Evolutionary conservation across 2,113 vertebrate genomes (phyloP).

Genomic region (Prochilodus magdalenae): DNA sequence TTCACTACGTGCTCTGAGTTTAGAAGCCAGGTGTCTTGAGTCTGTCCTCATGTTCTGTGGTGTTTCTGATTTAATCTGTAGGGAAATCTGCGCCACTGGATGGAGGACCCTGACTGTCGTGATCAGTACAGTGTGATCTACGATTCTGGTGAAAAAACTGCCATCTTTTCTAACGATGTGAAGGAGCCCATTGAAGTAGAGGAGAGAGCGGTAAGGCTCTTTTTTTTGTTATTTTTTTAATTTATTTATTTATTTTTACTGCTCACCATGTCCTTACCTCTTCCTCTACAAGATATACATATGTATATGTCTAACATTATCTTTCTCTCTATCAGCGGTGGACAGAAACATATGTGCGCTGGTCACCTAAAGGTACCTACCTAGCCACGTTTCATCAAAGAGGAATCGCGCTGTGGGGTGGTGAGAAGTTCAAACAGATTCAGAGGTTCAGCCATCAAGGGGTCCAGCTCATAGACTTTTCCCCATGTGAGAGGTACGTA

Average conservation of each 20-base stretch:
- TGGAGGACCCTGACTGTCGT: slow-evolving; percentile 93
- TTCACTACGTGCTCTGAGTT: neutral
- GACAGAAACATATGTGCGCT: slow-evolving; percentile 97
- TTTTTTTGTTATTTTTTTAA: too few relatives aligned
- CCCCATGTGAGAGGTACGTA: slow-evolving; percentile 93
- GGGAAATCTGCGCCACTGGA: slow-evolving; percentile 97
- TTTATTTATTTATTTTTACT: neutral
- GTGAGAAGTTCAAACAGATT: slow-evolving; percentile 99
- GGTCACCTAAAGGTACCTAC: slow-evolving; percentile 97
- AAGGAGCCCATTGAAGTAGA: slow-evolving; percentile 92
- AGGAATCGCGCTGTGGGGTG: slow-evolving; percentile 96
- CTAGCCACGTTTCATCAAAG: slow-evolving; percentile 96
- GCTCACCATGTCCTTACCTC: neutral
- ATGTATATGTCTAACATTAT: neutral
- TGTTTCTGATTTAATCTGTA: slow-evolving; percentile 44
- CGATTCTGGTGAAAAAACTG: slow-evolving; percentile 94
- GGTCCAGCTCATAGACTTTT: slow-evolving; percentile 98
- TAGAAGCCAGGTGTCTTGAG: neutral
- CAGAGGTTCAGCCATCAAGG: slow-evolving; percentile 97
- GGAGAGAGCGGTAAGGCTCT: slow-evolving; percentile 88
- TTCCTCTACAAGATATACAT: neutral
- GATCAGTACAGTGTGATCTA: slow-evolving; percentile 99
- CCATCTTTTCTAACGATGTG: slow-evolving; percentile 92
- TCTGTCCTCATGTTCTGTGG: neutral
- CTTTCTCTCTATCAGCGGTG: slow-evolving; percentile 81